Evolutionary conservation across 2,888 invertebrate genomes (phyloP).

Genomic region (Limenitis camilla): DNA sequence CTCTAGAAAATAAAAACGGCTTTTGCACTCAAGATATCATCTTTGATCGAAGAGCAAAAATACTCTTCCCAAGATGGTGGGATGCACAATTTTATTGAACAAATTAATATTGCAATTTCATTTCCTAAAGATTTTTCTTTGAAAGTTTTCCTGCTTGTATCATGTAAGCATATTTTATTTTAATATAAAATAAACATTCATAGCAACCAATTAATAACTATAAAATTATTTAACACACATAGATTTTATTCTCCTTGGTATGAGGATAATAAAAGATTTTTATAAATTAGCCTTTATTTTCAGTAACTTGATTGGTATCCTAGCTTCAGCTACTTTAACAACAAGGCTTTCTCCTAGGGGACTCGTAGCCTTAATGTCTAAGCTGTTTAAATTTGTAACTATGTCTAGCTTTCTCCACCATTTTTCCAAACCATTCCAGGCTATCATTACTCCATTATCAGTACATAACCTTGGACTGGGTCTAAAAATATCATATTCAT

Average conservation of each 20-base stretch:
- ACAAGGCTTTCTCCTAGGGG: conserved; percentile 79
- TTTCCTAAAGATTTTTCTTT: too few relatives aligned
- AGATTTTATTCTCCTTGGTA: background rate
- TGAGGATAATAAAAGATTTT: background rate
- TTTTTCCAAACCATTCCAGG: conserved; percentile 97
- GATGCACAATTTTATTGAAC: too few relatives aligned
- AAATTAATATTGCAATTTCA: too few relatives aligned
- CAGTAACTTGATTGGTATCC: conserved; percentile 62
- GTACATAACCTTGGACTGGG: conserved; percentile 92
- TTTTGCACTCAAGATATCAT: too few relatives aligned
- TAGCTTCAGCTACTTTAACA: conserved; percentile 70
- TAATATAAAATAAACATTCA: too few relatives aligned
- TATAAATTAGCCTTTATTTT: conserved; percentile 44
- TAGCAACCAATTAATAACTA: too few relatives aligned
- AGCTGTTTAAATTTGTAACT: conserved; percentile 72
- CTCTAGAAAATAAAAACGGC: too few relatives aligned
- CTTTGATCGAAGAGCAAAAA: too few relatives aligned
- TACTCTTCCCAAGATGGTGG: too few relatives aligned
- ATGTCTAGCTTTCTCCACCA: conserved; percentile 73
- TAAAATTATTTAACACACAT: too few relatives aligned
- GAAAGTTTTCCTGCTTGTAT: too few relatives aligned
- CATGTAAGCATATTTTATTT: too few relatives aligned
- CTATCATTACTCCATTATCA: conserved; percentile 99
- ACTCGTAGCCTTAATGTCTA: conserved; percentile 77
- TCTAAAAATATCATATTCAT: conserved; percentile 79